Percentiles rank a stretch among this genome's conserved stretches.
These are phyloP conservation scores for Thaleichthys pacificus DNA, from an alignment of 2,797 vertebrate genomes.

Conservation along the genomic window DNA sequence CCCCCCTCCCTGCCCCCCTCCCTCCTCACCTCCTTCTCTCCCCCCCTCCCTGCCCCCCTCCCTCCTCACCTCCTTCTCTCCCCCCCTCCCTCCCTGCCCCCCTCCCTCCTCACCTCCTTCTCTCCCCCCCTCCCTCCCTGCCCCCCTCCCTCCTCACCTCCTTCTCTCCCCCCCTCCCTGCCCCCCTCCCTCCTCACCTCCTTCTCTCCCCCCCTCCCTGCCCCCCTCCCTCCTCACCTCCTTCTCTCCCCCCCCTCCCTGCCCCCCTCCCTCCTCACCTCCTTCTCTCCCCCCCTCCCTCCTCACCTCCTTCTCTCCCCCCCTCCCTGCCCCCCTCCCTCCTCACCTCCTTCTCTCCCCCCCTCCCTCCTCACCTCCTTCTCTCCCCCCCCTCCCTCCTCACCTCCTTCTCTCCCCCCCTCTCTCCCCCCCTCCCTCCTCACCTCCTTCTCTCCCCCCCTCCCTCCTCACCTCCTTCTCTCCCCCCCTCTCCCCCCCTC, in stretches of 20 bases:
- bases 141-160: slow-evolving; percentile 70
- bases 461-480: slow-evolving; percentile 83
- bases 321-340: no score
- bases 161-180: slow-evolving; percentile 81
- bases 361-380: slow-evolving; percentile 78
- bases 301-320: slow-evolving; percentile 89
- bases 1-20: background rate
- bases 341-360: slow-evolving; percentile 83
- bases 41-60: no score
- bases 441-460: slow-evolving; percentile 82
- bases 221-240: slow-evolving; percentile 70
- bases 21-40: slow-evolving; percentile 85
- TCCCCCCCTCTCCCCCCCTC: background rate
- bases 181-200: slow-evolving; percentile 70
- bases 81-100: no score
- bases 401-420: slow-evolving; percentile 82
- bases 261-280: slow-evolving; percentile 65
- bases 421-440: slow-evolving; percentile 6
- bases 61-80: slow-evolving; percentile 85
- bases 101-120: slow-evolving; percentile 78
- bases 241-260: slow-evolving; percentile 82
- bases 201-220: slow-evolving; percentile 81
- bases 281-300: slow-evolving; percentile 72
- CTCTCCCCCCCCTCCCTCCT: slow-evolving; percentile 55
- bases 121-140: no score